These are phyloP conservation scores for Chelonia mydas DNA, from an alignment of 2,797 vertebrate species.

Conservation along the genomic window DNA sequence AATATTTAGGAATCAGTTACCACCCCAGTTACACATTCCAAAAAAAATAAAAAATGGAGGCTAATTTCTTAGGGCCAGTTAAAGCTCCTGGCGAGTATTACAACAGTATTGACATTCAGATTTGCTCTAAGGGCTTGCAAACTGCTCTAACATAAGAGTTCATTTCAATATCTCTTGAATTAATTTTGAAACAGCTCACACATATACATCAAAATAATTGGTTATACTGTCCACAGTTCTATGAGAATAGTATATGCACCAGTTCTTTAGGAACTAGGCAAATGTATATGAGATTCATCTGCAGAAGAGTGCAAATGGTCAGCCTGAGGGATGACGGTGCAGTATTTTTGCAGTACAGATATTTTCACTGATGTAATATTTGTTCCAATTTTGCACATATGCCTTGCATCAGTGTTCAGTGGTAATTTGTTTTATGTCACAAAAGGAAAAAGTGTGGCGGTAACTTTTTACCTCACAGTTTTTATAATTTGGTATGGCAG, in stretches of 20 bases:
- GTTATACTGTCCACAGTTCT: background rate
- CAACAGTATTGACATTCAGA: background rate
- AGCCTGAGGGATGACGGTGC: background rate
- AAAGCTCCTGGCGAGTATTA: background rate
- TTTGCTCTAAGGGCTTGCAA: background rate
- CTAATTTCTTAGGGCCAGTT: background rate
- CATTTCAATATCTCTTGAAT: background rate
- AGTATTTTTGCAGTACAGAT: too few relatives aligned
- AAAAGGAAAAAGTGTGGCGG: background rate
- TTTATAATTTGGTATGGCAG: background rate
- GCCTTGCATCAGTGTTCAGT: background rate
- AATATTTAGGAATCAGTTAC: background rate
- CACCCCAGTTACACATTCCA: background rate
- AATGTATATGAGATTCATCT: background rate
- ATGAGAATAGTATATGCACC: background rate
- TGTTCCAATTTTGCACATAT: background rate
- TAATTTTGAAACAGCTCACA: background rate
- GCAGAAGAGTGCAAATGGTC: background rate
- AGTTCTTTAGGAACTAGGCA: background rate
- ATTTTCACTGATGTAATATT: background rate
- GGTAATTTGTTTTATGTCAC: background rate
- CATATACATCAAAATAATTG: background rate
- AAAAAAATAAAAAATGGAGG: background rate
- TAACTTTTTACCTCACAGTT: background rate
- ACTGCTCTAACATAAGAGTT: background rate